Percentiles rank a stretch among this genome's conserved stretches.
These are phyloP conservation scores for Catocala nupta DNA, from an alignment of 2,888 invertebrate species.

Conservation along the genomic window DNA sequence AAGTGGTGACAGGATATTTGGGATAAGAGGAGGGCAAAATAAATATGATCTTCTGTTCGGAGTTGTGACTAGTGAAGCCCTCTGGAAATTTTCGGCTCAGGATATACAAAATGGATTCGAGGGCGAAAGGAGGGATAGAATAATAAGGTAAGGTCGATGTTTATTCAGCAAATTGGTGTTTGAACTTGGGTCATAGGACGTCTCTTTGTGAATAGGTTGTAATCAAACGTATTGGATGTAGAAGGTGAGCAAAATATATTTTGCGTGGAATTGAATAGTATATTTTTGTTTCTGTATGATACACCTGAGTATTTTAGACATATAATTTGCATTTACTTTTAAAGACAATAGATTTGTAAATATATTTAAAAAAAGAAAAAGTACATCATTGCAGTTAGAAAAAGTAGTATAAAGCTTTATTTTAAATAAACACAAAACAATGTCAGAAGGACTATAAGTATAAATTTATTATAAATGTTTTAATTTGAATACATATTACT, in stretches of 20 bases:
- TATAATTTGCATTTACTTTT: conserved; percentile 6
- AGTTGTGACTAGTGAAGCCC: conserved; percentile 96
- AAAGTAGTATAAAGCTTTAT: too few relatives aligned
- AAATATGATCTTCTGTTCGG: conserved; percentile 96
- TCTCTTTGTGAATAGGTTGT: conserved; percentile 60
- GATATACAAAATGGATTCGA: conserved; percentile 96
- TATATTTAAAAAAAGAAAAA: neutral
- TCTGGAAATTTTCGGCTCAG: conserved; percentile 95
- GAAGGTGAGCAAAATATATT: conserved; percentile 46
- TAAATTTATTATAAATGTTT: too few relatives aligned
- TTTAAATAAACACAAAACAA: neutral
- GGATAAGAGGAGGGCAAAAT: conserved; percentile 86
- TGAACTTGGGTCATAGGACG: conserved; percentile 59
- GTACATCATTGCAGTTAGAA: too few relatives aligned
- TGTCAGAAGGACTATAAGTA: too few relatives aligned
- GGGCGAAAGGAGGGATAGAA: conserved; percentile 95
- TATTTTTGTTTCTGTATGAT: conserved; percentile 12
- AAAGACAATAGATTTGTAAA: neutral
- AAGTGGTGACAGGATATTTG: conserved; percentile 88
- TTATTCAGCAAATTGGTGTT: conserved; percentile 81
- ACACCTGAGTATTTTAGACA: neutral
- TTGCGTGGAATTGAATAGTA: conserved; percentile 20
- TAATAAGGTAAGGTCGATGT: conserved; percentile 88
- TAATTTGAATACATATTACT: too few relatives aligned
- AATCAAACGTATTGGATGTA: conserved; percentile 62